Base-by-base conservation (phyloP, 2,113 vertebrate genomes). In the Boleophthalmus pectinirostris region DNA sequence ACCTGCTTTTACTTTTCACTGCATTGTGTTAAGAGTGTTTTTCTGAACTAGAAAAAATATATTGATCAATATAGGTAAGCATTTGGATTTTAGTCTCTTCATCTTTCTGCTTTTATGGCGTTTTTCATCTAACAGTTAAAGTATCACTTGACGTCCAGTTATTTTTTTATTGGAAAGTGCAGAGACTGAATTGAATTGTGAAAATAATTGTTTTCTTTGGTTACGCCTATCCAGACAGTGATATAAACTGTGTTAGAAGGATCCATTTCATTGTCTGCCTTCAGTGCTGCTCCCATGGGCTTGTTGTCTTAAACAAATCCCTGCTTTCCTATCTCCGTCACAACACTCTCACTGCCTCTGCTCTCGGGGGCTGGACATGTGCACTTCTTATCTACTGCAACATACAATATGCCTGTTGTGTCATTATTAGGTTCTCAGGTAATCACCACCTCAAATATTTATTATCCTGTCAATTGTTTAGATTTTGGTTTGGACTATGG, bases 241-340 rank as follows among this genome's bases (percentile, higher is more conserved):
- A 68, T 49, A 68, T 49, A 38, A 61, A 58, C 53, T 15, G 2
- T 21, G 51, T 74, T 54, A 69, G 47, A 72, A 29, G 75, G 83
- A 88, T 85, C 81, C 82, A 75, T 88, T 85, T 90, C 86, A 79
- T 71, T 77, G 81, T 81, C 79, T 73, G 73, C 73, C 78, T 85
- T 74, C 79, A 49, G 64, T 51, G 69, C 77, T 78, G 73, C 75
- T 86, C 73, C 73, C 54, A 61, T 56, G 77, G 73, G 66, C 51
- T 81, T 93, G 92, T 93, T 94, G 88, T 80, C 89, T 94, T 92
- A 89, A 83, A 80, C 84, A 89, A 89, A 91, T 89, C 90, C 85
- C 89, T 38, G 73, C 80, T 81, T 84, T 82, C 85, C 87, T 91
- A 86, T 82, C 74, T 57, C 65, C 87, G 88, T 92, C 89, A 89